Evolutionary conservation across 2,113 vertebrate species (phyloP).

Genomic region (Cnemophilus loriae): DNA sequence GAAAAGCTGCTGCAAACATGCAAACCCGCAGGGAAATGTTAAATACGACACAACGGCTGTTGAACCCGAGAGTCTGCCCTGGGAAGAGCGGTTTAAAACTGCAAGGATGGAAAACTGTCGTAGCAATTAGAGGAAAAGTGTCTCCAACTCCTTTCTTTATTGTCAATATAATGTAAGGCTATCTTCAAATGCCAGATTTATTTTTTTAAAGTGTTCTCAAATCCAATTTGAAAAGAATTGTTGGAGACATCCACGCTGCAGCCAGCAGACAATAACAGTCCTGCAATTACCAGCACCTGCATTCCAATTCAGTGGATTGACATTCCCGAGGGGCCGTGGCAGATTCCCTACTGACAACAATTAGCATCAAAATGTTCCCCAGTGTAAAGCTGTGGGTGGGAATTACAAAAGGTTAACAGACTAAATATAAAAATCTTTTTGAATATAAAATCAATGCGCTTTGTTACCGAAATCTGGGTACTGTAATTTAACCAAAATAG

Average conservation of each 20-base stretch:
- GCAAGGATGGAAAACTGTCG: neutral
- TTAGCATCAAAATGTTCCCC: conserved; percentile 64
- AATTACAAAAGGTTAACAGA: conserved; percentile 77
- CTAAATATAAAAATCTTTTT: conserved; percentile 75
- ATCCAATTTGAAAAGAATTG: conserved; percentile 20
- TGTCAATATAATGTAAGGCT: neutral
- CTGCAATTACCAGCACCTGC: conserved; percentile 69
- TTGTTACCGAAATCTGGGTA: conserved; percentile 69
- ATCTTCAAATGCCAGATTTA: neutral
- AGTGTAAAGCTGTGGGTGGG: conserved; percentile 69
- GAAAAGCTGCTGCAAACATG: neutral
- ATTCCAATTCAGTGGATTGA: conserved; percentile 58
- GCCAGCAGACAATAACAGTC: conserved; percentile 42
- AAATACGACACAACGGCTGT: neutral
- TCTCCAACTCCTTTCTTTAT: neutral
- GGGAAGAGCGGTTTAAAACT: neutral
- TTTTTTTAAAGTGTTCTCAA: conserved; percentile 8
- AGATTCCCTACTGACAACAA: conserved; percentile 70
- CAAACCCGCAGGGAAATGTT: neutral
- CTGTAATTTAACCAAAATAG: conserved; percentile 73
- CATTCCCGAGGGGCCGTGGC: conserved; percentile 62
- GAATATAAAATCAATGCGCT: conserved; percentile 75
- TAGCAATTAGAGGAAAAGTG: neutral
- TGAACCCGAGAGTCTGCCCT: neutral
- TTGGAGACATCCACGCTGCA: neutral